A percentile compares a stretch with the other conserved stretches of the same genome.
Conservation (phyloP, 2,113 vertebrate genomes). For the Eretmochelys imbricata region DNA sequence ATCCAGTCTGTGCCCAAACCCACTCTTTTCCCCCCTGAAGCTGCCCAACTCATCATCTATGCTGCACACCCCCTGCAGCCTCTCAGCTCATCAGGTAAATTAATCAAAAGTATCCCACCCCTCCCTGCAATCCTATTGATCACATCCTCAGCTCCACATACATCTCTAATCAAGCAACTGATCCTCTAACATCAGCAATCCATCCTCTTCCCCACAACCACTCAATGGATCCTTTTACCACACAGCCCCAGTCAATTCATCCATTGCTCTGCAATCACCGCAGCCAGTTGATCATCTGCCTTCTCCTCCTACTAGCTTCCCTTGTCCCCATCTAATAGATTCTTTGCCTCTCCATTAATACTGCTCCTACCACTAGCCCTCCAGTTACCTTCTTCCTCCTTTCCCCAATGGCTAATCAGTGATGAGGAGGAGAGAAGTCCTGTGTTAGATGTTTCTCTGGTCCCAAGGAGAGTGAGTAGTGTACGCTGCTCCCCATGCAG, state of each 20-base stretch:
- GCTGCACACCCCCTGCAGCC: not conserved
- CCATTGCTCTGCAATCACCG: not conserved
- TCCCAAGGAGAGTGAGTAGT: not conserved
- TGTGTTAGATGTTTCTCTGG: not conserved
- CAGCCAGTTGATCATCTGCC: not conserved
- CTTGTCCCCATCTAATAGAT: conserved; percentile 21
- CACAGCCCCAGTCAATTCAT: not conserved
- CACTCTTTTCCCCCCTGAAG: not conserved
- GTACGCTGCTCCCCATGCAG: not conserved
- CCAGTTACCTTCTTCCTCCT: not conserved
- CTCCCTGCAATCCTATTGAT: not conserved
- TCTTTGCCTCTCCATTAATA: not conserved
- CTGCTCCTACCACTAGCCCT: too few relatives aligned
- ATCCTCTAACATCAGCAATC: not conserved
- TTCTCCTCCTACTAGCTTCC: not conserved
- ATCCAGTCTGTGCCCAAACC: not conserved
- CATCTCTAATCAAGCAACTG: not conserved
- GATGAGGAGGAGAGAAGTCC: not conserved
- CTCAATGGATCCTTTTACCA: not conserved
- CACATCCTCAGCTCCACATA: not conserved
- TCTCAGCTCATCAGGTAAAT: not conserved
- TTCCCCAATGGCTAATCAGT: not conserved
- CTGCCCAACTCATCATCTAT: not conserved
- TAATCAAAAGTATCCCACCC: not conserved
- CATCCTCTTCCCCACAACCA: not conserved